Base-by-base conservation (phyloP, 2,888 invertebrate species). In the Drosophila birchii region DNA sequence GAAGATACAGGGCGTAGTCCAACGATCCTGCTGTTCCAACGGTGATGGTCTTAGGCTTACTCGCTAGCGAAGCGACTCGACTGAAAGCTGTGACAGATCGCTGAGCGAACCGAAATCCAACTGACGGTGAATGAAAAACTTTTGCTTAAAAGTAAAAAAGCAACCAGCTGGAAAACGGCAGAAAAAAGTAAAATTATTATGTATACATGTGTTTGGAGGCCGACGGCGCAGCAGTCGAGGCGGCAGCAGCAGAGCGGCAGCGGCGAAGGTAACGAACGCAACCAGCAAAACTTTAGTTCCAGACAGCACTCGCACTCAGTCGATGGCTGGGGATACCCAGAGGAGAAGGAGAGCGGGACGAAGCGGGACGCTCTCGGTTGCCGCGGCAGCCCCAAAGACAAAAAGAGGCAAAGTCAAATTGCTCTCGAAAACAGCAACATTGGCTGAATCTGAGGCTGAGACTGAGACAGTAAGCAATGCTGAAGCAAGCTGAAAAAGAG, bases 121-220 rank as follows among this genome's bases (percentile, higher is more conserved):
- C 91, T 91, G 91, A 91, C 90, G 81, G 89, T 83, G 91, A 90
- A 88, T 91, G 90, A 90, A 91, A 91, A 91, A 90, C 90, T 90
- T 88, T 90, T 81, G 90, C 86, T 88, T 80, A 80, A 86, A 91
- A 83, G 91, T 91, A 90, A 91, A 86, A 89, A 80, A 88, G 71
- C 85, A 84, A 73, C 89, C 81, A 71, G 88, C 86, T 85, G 84
- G 84, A 85, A 84, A 85, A 88, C 89, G 77, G 79, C 88, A 61
- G 75, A 85, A 85, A 81, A 85, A 80, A 80, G 80, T 76, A 79
- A 86, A 86, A 88, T 83, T 83, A 85, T 87, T 86, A 89, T 86
- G 87, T 88, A 81, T 78, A 87, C 81, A 81, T 54, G 72, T 84
- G 86, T 80, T 84, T 85, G 79, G 84, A 88, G 88, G 84, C 84